A percentile compares a stretch with the other conserved stretches of the same genome.
Conservation (phyloP, 2,113 vertebrate species). For the Ovis canadensis region DNA sequence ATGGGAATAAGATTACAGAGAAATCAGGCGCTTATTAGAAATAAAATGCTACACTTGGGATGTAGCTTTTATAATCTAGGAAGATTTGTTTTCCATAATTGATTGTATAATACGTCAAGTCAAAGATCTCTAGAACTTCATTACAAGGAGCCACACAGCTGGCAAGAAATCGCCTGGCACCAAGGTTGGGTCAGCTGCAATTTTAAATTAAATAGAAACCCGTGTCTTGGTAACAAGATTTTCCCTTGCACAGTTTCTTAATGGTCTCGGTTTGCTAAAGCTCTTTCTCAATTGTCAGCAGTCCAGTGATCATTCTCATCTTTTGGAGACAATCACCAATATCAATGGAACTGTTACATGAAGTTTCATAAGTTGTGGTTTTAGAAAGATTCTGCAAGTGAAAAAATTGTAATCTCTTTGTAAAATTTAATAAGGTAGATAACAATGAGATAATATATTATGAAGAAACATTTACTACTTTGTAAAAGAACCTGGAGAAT, state of each 20-base stretch:
- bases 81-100: constrained; percentile 89
- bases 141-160: constrained; percentile 89
- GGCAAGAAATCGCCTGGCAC: constrained; percentile 87
- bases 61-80: constrained; percentile 92
- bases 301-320: constrained; percentile 78
- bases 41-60: constrained; percentile 52
- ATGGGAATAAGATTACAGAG: not conserved
- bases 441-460: not conserved
- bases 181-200: constrained; percentile 88
- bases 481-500: constrained; percentile 36
- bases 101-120: constrained; percentile 87
- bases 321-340: constrained; percentile 87
- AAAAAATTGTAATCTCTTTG: constrained; percentile 17
- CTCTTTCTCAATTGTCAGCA: constrained; percentile 74
- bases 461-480: constrained; percentile 31
- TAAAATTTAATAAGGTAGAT: constrained; percentile 74
- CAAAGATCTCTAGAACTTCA: constrained; percentile 91
- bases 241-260: constrained; percentile 87
- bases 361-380: not conserved
- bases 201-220: constrained; percentile 90
- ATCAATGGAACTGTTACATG: constrained; percentile 78
- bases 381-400: not conserved
- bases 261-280: constrained; percentile 87
- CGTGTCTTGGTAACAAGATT: constrained; percentile 88
- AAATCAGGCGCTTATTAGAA: not conserved